A percentile compares a stretch with the other conserved stretches of the same genome.
Conservation (phyloP, 92 coral and sea anemone genomes). For the Umimayanthus chanpuru region DNA sequence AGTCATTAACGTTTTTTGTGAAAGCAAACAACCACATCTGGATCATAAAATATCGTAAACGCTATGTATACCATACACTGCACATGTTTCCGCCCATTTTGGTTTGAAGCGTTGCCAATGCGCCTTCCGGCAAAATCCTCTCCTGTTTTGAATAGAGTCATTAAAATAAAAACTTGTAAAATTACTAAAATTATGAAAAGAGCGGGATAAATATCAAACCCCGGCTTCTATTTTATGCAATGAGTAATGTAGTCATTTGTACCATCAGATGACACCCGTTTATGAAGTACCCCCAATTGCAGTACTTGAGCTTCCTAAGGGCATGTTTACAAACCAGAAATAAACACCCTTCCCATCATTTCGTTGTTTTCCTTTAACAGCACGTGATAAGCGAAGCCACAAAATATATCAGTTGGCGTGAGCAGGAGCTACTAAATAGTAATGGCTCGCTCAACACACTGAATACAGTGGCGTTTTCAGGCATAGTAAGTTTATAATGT, state of each 20-base stretch:
- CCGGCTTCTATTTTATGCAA: too few relatives aligned
- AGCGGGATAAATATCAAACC: too few relatives aligned
- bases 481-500: too few relatives aligned
- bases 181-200: too few relatives aligned
- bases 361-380: neutral
- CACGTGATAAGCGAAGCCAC: neutral
- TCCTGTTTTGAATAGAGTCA: neutral
- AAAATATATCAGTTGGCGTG: neutral
- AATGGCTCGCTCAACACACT: neutral
- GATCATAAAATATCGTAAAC: neutral
- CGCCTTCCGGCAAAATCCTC: neutral
- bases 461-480: neutral
- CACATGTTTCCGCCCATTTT: neutral
- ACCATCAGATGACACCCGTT: neutral
- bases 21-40: neutral
- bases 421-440: neutral
- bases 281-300: neutral
- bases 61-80: neutral
- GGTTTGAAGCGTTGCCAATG: neutral
- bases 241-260: neutral
- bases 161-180: neutral
- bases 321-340: neutral
- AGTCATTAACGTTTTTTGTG: neutral
- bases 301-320: neutral
- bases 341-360: neutral